These are phyloP conservation scores for Sardina pilchardus DNA, from an alignment of 2,113 vertebrate species.

Conservation along the genomic window DNA sequence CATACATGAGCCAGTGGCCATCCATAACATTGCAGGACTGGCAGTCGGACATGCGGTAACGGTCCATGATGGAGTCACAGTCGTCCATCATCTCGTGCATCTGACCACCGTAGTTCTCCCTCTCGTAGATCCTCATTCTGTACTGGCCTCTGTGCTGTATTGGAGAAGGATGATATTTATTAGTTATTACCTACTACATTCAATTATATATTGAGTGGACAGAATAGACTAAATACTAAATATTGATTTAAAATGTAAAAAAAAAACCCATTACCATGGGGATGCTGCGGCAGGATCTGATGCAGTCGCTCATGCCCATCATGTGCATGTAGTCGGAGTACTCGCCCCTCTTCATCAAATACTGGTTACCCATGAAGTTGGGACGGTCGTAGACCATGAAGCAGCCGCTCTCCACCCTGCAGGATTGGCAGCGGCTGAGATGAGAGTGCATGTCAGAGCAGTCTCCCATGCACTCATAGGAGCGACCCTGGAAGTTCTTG, in stretches of 20 bases:
- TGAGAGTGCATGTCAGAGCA: conserved; percentile 61
- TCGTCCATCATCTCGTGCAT: conserved; percentile 58
- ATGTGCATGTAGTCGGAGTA: conserved; percentile 67
- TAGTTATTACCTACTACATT: no score
- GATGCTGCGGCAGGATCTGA: conserved; percentile 71
- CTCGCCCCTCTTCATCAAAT: conserved; percentile 69
- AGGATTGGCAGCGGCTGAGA: conserved; percentile 68
- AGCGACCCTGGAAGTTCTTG: conserved; percentile 66
- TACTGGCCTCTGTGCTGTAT: conserved; percentile 51
- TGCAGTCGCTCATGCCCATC: conserved; percentile 56
- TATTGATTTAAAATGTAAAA: no score
- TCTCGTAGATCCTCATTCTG: conserved; percentile 57
- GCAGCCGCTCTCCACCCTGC: conserved; percentile 70
- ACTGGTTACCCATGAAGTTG: conserved; percentile 72
- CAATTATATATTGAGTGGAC: no score
- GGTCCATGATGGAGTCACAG: conserved; percentile 54
- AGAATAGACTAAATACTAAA: no score
- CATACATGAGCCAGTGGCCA: conserved; percentile 60
- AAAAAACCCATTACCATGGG: no score
- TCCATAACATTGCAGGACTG: conserved; percentile 61
- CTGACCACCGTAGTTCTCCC: conserved; percentile 55
- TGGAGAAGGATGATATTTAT: no score
- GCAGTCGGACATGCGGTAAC: conserved; percentile 55
- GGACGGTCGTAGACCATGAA: conserved; percentile 70
- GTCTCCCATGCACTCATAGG: conserved; percentile 62